phyloP scores from a whole-genome alignment of 30 jellyfish, hydroid and myxozoan species.

The Cassiopea andromeda region DNA sequence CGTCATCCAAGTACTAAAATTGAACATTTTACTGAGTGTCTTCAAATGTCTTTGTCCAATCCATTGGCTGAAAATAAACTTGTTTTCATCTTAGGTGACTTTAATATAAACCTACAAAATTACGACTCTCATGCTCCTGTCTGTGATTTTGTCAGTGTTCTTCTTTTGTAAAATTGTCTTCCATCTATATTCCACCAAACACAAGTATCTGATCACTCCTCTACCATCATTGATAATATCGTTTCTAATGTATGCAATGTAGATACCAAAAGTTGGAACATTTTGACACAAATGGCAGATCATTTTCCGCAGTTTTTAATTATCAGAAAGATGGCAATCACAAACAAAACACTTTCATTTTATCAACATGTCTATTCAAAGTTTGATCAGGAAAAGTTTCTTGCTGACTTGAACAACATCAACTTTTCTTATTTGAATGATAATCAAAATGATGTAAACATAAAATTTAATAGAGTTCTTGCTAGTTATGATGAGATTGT shows the following conservation, averaged over 20 bases:
- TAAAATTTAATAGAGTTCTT: slow-evolving; percentile 2
- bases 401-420: slow-evolving; percentile 11
- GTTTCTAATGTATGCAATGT: slow-evolving; percentile 13
- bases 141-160: slow-evolving; percentile 20
- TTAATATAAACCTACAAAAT: too few species aligned
- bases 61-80: neutral
- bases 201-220: neutral
- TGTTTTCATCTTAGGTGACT: neutral
- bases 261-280: neutral
- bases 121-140: neutral
- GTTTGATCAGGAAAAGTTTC: slow-evolving; percentile 32
- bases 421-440: slow-evolving; percentile 13
- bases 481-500: neutral
- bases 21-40: neutral
- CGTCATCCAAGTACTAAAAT: neutral
- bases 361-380: slow-evolving; percentile 28
- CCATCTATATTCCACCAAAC: slow-evolving; percentile 1
- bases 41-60: neutral
- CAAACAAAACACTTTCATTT: neutral
- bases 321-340: neutral
- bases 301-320: too few species aligned
- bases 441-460: slow-evolving; percentile 1
- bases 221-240: slow-evolving; percentile 28
- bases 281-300: neutral
- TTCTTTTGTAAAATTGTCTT: slow-evolving; percentile 17